Evolutionary conservation across 2,888 invertebrate species (phyloP).

Genomic region (Drosophila diplacantha): DNA sequence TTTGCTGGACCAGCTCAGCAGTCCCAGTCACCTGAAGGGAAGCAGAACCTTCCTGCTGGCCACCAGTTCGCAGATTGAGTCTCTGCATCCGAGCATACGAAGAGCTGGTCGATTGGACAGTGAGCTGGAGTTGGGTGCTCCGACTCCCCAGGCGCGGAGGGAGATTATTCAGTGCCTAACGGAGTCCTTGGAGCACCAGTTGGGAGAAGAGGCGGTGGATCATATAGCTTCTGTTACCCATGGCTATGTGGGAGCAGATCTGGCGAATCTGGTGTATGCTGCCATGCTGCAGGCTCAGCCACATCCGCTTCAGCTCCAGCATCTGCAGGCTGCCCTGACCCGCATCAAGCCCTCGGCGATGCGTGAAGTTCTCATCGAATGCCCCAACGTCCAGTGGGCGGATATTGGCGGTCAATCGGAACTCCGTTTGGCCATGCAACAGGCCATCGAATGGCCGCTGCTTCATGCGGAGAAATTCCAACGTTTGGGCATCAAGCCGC

Average conservation of each 20-base stretch:
- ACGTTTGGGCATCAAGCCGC: slow-evolving; percentile 89
- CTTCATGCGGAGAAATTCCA: slow-evolving; percentile 89
- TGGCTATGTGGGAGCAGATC: slow-evolving; percentile 94
- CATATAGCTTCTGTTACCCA: slow-evolving; percentile 86
- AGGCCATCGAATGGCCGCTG: slow-evolving; percentile 96
- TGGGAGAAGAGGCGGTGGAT: slow-evolving; percentile 81
- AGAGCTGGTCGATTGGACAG: slow-evolving; percentile 89
- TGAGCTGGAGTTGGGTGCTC: slow-evolving; percentile 89
- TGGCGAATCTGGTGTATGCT: slow-evolving; percentile 86
- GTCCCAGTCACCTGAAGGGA: slow-evolving; percentile 78
- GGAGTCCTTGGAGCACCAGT: slow-evolving; percentile 79
- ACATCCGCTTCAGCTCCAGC: slow-evolving; percentile 65
- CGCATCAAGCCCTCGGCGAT: slow-evolving; percentile 92
- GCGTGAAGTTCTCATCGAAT: slow-evolving; percentile 91
- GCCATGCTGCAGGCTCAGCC: slow-evolving; percentile 81
- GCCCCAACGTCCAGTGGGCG: slow-evolving; percentile 92
- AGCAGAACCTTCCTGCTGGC: slow-evolving; percentile 85
- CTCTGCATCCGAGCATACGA: slow-evolving; percentile 83
- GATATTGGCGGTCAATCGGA: slow-evolving; percentile 96
- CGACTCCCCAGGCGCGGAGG: slow-evolving; percentile 82
- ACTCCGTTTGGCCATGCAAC: slow-evolving; percentile 89
- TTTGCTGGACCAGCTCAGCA: slow-evolving; percentile 82
- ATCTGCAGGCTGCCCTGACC: slow-evolving; percentile 83
- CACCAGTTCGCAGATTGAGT: slow-evolving; percentile 87
- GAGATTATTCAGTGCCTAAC: slow-evolving; percentile 85